These are phyloP conservation scores for Acleris literana DNA, from an alignment of 2,888 invertebrate genomes.

Conservation along the genomic window DNA sequence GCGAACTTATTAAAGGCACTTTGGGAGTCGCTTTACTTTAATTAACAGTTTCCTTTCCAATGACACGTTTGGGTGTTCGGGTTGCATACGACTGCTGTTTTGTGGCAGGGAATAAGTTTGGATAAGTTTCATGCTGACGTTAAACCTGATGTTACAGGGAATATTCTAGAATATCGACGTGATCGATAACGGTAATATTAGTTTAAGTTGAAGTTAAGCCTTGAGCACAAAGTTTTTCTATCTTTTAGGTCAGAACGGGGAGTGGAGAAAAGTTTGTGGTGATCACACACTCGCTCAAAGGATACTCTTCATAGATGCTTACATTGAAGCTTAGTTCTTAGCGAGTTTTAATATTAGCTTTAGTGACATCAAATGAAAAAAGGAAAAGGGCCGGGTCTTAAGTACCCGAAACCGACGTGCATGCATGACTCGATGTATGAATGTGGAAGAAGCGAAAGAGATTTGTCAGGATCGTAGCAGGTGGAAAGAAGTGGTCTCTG, in stretches of 20 bases:
- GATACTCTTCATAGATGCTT: too few relatives aligned
- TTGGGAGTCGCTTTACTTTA: constrained; percentile 20
- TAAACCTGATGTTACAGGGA: constrained; percentile 5
- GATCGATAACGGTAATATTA: constrained; percentile 5
- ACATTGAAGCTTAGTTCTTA: too few relatives aligned
- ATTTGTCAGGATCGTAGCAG: too few relatives aligned
- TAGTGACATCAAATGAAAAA: too few relatives aligned
- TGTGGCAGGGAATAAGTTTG: not conserved
- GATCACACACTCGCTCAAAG: constrained; percentile 2
- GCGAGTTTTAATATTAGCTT: too few relatives aligned
- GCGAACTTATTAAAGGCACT: constrained; percentile 33
- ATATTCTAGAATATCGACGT: constrained; percentile 17
- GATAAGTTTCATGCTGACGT: constrained; percentile 20
- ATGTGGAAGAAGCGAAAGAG: too few relatives aligned
- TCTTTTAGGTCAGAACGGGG: not conserved
- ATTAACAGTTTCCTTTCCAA: constrained; percentile 6
- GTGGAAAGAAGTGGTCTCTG: too few relatives aligned
- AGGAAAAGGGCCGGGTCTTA: too few relatives aligned
- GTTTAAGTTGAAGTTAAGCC: constrained; percentile 3
- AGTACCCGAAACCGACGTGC: too few relatives aligned
- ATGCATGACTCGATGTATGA: too few relatives aligned
- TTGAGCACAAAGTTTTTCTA: constrained; percentile 4
- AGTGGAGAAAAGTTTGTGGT: constrained; percentile 17
- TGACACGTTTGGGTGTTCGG: too few relatives aligned
- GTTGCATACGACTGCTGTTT: too few relatives aligned